A percentile compares a stretch with the other conserved stretches of the same genome.
Evolutionary conservation across 2,888 invertebrate species (phyloP).

Genomic region (Muscina levida): DNA sequence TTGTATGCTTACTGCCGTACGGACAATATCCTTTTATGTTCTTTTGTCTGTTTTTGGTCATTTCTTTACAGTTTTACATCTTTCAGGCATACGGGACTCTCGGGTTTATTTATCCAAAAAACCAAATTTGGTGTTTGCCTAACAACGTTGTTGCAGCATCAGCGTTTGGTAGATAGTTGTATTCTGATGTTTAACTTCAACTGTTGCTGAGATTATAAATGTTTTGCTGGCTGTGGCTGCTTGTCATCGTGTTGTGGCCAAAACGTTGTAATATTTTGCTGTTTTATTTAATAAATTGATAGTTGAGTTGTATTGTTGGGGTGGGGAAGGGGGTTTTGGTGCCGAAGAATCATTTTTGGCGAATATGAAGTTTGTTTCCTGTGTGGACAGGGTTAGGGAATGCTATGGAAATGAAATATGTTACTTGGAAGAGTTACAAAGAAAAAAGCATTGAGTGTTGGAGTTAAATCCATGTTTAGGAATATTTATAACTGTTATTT

Average conservation of each 20-base stretch:
- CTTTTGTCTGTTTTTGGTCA: slow-evolving; percentile 18
- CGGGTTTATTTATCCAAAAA: background rate
- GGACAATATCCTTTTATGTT: background rate
- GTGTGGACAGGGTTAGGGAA: slow-evolving; percentile 37
- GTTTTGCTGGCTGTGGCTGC: slow-evolving; percentile 33
- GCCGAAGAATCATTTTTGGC: background rate
- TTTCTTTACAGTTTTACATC: slow-evolving; percentile 18
- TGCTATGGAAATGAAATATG: background rate
- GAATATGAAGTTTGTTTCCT: too few relatives aligned
- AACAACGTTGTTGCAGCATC: slow-evolving; percentile 47
- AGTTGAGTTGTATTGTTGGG: slow-evolving; percentile 49
- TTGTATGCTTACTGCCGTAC: too few relatives aligned
- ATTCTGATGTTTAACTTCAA: too few relatives aligned
- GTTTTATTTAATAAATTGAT: slow-evolving; percentile 59
- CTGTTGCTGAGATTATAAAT: slow-evolving; percentile 19
- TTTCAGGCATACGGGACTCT: background rate
- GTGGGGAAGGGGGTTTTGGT: too few relatives aligned
- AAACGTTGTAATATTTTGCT: slow-evolving; percentile 37
- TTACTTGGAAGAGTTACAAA: too few relatives aligned
- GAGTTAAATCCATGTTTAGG: too few relatives aligned
- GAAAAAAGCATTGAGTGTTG: too few relatives aligned
- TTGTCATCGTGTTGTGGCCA: slow-evolving; percentile 52
- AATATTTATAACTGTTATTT: too few relatives aligned
- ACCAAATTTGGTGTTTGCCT: slow-evolving; percentile 55
- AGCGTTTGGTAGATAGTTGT: slow-evolving; percentile 50